These are phyloP conservation scores for Diglossa cyanea DNA, from an alignment of 2,797 vertebrate genomes.

Conservation along the genomic window DNA sequence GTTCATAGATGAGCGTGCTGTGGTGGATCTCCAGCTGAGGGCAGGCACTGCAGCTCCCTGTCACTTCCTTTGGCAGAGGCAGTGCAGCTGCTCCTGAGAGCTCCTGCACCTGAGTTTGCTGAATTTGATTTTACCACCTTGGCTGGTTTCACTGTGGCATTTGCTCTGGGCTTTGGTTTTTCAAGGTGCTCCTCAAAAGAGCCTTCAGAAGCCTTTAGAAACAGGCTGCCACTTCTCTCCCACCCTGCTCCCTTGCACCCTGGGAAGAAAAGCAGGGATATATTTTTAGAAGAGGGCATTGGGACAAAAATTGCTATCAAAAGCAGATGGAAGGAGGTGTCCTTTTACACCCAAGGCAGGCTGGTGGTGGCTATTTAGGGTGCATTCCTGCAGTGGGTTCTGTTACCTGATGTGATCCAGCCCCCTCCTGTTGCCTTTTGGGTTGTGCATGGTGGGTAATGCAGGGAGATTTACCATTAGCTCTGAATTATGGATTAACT, in stretches of 20 bases:
- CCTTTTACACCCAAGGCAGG: not conserved
- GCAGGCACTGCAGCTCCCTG: not conserved
- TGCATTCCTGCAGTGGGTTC: not conserved
- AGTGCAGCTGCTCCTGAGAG: not conserved
- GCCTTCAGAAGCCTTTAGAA: not conserved
- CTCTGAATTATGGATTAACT: conserved; percentile 29
- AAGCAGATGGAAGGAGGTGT: not conserved
- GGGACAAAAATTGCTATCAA: not conserved
- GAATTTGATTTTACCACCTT: not conserved
- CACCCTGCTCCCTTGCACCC: not conserved
- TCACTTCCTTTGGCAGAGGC: not conserved
- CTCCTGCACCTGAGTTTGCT: not conserved
- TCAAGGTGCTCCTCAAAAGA: not conserved
- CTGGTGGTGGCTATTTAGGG: not conserved
- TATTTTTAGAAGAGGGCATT: not conserved
- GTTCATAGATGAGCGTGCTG: not conserved
- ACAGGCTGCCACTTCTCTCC: not conserved
- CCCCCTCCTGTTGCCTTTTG: not conserved
- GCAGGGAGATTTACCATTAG: not conserved
- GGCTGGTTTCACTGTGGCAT: not conserved
- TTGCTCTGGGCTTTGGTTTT: not conserved
- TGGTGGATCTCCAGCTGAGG: not conserved
- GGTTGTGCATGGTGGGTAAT: not conserved
- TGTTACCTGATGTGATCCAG: not conserved
- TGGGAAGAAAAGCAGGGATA: not conserved